Conservation (phyloP, 2,888 invertebrate species). For the Podabrus alpinus region DNA sequence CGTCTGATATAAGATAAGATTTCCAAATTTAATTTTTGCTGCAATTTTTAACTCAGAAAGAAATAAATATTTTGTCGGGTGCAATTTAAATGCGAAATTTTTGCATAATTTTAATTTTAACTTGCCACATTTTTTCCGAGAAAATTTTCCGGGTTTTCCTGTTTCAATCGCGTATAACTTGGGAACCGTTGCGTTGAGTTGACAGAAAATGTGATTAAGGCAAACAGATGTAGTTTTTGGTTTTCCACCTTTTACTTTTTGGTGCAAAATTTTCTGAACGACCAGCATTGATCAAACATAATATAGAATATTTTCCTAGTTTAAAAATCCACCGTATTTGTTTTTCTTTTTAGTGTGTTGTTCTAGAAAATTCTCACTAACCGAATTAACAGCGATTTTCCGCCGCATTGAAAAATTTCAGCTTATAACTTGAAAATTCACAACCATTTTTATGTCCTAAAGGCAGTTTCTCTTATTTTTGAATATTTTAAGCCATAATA, state of each 20-base stretch:
- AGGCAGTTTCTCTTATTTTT: not conserved
- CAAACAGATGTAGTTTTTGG: not conserved
- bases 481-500: not conserved
- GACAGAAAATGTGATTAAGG: not conserved
- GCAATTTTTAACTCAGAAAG: slow-evolving; percentile 14
- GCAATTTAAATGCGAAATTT: not conserved
- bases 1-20: slow-evolving; percentile 21
- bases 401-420: not conserved
- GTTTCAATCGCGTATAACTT: not conserved
- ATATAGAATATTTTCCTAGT: too few species aligned
- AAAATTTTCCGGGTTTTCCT: not conserved
- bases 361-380: not conserved
- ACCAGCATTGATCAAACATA: too few species aligned
- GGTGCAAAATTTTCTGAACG: too few species aligned
- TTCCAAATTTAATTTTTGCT: slow-evolving; percentile 7
- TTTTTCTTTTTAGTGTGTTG: too few species aligned
- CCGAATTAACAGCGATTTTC: not conserved
- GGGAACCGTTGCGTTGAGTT: not conserved
- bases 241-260: not conserved
- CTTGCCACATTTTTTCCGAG: not conserved
- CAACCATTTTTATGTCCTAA: not conserved
- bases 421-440: not conserved
- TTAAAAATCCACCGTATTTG: too few species aligned
- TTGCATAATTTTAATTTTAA: not conserved
- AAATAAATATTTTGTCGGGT: slow-evolving; percentile 10